Base-by-base conservation (phyloP, 2,888 invertebrate genomes). In the Dasysyrphus tricinctus region DNA sequence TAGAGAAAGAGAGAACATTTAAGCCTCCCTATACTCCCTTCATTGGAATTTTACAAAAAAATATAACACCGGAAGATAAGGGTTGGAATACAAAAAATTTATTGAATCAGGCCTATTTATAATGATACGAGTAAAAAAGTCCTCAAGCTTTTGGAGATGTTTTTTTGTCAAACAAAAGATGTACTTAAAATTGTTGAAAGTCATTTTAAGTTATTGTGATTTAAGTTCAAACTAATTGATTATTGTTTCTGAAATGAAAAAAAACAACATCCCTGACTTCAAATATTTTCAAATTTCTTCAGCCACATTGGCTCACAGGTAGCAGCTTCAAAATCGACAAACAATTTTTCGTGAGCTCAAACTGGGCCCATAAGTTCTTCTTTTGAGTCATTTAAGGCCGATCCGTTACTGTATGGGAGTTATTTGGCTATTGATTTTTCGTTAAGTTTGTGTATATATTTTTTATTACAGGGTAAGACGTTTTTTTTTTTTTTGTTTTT, bases 361-460 rank as follows among this genome's bases (percentile, higher is more conserved):
- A 24, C 5, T 0, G 6, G 19, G 39, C 39, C 39, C 19, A 59
- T 14, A 16, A 11, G 37, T 37, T 19, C 5, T 59, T 57, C 0
- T 2, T 29, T 16, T 11, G 2, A 9, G 4, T 57, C 5, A 3
- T 3, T 19, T 37, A 0, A 37, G 16, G 16, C 2, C 6, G 3
- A 16, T 37, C 19, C 39, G 37, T 7, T n/a, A 24, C 59, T 59
- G 59, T 39, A 59, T 24, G 12, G 57, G 77, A 47, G 4, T 47
- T 44, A 34, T 19, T 49, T 85, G 80, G 80, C 81, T 85, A 78
- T 85, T 85, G 80, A 80, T 85, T 85, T 85, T 80, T 74, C 77
- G 80, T 85, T 72, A 61, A 61, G 24, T 61, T 61, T 42, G 6
- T 61, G 19, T 69, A 14, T 32, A 9, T 80, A 44, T 72, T 72